Percentiles rank a stretch among this genome's conserved stretches.
These are phyloP conservation scores for Lynx canadensis DNA, from an alignment of 2,113 vertebrate genomes.

Conservation along the genomic window DNA sequence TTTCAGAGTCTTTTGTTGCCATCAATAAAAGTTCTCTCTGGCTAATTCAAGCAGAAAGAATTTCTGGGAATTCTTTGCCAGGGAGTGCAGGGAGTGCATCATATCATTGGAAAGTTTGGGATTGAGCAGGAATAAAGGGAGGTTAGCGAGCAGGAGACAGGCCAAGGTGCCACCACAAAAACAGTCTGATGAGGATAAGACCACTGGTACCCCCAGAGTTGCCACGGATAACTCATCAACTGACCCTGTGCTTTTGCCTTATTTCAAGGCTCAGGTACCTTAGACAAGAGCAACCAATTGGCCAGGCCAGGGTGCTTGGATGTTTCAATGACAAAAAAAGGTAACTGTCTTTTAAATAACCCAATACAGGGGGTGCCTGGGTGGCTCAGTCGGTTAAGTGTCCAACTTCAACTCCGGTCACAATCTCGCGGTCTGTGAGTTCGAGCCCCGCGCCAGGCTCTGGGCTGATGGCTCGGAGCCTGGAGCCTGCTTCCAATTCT, in stretches of 20 bases:
- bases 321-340: neutral
- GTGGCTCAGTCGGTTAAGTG: too few species aligned
- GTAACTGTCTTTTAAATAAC: neutral
- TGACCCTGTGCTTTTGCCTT: neutral
- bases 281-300: neutral
- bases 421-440: too few species aligned
- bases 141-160: neutral
- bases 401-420: too few species aligned
- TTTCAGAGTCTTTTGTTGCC: neutral
- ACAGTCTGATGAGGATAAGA: neutral
- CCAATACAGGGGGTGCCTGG: neutral
- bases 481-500: too few species aligned
- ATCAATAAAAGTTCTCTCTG: neutral
- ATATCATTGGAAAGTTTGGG: neutral
- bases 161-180: neutral
- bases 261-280: neutral
- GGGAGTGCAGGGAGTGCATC: neutral
- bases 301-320: neutral
- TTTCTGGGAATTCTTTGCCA: neutral
- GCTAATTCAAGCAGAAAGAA: neutral
- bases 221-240: too few species aligned
- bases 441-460: accelerated
- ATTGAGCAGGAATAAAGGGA: neutral
- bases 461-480: too few species aligned
- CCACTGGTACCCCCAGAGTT: neutral